Percentiles rank a stretch among this genome's conserved stretches.
phyloP scores from a whole-genome alignment of 2,113 vertebrate genomes.

The Seriola aureovittata region DNA sequence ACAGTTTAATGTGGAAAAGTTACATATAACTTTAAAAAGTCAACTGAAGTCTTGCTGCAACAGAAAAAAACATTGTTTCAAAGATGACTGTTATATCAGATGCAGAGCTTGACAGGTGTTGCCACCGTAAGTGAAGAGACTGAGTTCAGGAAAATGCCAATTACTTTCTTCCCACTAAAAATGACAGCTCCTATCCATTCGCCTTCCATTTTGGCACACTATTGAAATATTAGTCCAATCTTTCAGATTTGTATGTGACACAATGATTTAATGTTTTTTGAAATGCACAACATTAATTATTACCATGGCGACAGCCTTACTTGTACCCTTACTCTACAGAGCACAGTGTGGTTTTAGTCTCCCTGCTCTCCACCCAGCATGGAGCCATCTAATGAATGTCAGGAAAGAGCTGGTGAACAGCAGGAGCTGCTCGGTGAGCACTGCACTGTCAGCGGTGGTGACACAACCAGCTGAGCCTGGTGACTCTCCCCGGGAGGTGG shows the following conservation, averaged over 20 bases:
- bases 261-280: background rate
- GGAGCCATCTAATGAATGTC: background rate
- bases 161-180: background rate
- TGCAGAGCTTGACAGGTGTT: no score
- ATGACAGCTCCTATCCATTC: background rate
- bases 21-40: no score
- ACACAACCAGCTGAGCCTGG: background rate
- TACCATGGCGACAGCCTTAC: background rate
- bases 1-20: no score
- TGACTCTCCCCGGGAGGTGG: background rate
- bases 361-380: background rate
- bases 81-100: no score
- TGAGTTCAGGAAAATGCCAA: background rate
- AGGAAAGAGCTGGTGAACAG: background rate
- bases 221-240: background rate
- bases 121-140: background rate
- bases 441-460: background rate
- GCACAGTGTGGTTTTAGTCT: background rate
- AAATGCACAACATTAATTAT: background rate
- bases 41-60: no score
- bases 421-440: background rate
- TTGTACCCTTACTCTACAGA: background rate
- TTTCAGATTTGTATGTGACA: background rate
- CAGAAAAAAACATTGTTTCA: background rate
- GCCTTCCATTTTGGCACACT: background rate